Base-by-base conservation (phyloP, 2,113 vertebrate genomes). In the Cephalopterus ornatus region DNA sequence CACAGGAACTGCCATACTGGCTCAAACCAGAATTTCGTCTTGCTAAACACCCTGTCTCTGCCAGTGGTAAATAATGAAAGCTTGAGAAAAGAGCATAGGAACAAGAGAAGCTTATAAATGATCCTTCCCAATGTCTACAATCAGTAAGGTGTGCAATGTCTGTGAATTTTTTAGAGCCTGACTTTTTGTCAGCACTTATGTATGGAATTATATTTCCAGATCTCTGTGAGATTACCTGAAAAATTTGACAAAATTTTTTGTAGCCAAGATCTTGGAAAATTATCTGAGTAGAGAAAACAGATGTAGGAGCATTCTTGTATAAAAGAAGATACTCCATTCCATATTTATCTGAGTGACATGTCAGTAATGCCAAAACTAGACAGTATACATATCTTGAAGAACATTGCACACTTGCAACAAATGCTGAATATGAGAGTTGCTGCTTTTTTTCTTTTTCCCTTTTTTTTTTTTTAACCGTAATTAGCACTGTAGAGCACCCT, bases 291-390 rank as follows among this genome's bases (percentile, higher is more conserved):
- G 41, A 33, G 28, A 50, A 55, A 50, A 52, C 7, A 77, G 46
- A 14, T 12, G 6, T 9, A 62, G 24, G 39, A 67, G 19, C 1
- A 3, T 70, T 70, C 56, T 81, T 0, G 0, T 2, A 1, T 65
- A 61, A 75, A 78, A 77, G 17, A 50, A 42, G 19, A 32, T 75
- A 61, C n/a, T n/a, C n/a, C n/a, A n/a, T 4, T 84, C 8, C 39
- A 7, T n/a, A n/a, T 87, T 85, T 85, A 16, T 42, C 33, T n/a
- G 46, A 63, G 11, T 74, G 35, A 44, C 3, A 5, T 30, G 8
- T 30, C 37, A 46, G 28, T 83, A 39, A 77, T 79, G 17, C 13
- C 21, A n/a, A 20, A 73, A 44, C 27, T 15, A 73, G n/a, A 11
- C 50, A 33, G 12, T 21, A 27, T 9, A 28, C 3, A 0, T 46